Percentiles rank a stretch among this genome's conserved stretches.
Evolutionary conservation across 2,888 invertebrate species (phyloP).

Genomic region (Nezara viridula): DNA sequence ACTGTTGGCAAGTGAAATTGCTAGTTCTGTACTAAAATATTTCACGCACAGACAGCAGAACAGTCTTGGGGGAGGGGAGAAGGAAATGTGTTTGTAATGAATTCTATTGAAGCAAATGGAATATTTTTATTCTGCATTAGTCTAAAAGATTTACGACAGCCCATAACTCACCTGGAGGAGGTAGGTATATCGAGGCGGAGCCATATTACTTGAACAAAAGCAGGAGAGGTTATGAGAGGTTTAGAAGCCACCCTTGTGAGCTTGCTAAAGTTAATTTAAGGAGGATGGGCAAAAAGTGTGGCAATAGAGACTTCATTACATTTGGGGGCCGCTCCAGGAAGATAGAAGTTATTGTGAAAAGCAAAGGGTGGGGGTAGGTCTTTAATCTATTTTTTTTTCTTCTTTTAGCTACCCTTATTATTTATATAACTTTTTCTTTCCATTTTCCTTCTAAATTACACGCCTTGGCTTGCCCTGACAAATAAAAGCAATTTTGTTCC

Average conservation of each 20-base stretch:
- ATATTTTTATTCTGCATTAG: constrained; percentile 2
- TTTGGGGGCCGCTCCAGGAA: neutral
- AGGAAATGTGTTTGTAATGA: neutral
- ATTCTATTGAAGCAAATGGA: neutral
- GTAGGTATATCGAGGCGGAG: neutral
- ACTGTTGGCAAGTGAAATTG: neutral
- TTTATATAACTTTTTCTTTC: constrained; percentile 39
- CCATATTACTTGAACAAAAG: constrained; percentile 6
- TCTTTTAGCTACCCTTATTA: constrained; percentile 25
- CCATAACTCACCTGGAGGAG: neutral
- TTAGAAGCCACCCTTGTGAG: neutral
- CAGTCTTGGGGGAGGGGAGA: neutral
- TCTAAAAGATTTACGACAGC: constrained; percentile 2
- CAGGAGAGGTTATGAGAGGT: neutral
- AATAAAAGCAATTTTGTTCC: constrained; percentile 16
- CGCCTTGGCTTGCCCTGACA: constrained; percentile 25
- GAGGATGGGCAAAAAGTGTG: constrained; percentile 25
- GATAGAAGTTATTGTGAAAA: constrained; percentile 43
- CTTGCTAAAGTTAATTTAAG: constrained; percentile 43
- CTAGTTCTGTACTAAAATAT: neutral
- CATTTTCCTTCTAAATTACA: constrained; percentile 25
- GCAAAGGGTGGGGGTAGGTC: neutral
- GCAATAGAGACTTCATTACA: constrained; percentile 48
- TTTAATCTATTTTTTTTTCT: constrained; percentile 31
- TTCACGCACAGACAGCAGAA: neutral